These are phyloP conservation scores for Clarias gariepinus DNA, from an alignment of 2,113 vertebrate genomes.

Conservation along the genomic window DNA sequence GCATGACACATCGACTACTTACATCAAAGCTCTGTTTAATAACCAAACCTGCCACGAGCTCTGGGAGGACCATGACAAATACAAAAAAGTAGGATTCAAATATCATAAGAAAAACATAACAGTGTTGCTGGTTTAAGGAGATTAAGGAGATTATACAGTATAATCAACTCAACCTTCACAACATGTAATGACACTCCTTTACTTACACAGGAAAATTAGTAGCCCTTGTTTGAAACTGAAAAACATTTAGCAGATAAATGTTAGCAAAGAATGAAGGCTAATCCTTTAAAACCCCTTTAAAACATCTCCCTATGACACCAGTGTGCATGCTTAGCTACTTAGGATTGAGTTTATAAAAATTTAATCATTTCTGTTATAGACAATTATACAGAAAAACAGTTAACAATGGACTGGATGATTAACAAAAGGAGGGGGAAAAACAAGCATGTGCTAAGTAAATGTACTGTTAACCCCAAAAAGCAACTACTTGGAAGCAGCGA, in stretches of 20 bases:
- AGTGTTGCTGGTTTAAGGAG: too few species aligned
- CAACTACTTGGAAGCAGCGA: neutral
- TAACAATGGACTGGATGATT: too few species aligned
- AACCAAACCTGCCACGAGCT: neutral
- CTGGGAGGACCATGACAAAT: too few species aligned
- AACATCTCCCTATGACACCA: neutral
- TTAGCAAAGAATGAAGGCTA: neutral
- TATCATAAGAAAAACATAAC: too few species aligned
- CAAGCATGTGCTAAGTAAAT: neutral
- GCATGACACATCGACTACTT: neutral
- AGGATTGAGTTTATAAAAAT: too few species aligned
- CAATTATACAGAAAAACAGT: too few species aligned
- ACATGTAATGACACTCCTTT: too few species aligned
- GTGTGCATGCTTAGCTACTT: neutral
- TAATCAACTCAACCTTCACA: neutral
- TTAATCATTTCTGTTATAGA: too few species aligned
- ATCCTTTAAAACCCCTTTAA: neutral
- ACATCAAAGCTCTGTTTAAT: neutral
- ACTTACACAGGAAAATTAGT: neutral
- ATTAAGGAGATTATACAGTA: neutral
- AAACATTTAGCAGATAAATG: neutral
- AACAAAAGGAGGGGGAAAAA: too few species aligned
- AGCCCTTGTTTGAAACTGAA: neutral
- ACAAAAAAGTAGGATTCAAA: too few species aligned
- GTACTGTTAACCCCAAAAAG: neutral